Evolutionary conservation across 2,113 vertebrate species (phyloP), one percentile per base, ranked within the genome.

Genomic region (Pristiophorus japonicus): DNA sequence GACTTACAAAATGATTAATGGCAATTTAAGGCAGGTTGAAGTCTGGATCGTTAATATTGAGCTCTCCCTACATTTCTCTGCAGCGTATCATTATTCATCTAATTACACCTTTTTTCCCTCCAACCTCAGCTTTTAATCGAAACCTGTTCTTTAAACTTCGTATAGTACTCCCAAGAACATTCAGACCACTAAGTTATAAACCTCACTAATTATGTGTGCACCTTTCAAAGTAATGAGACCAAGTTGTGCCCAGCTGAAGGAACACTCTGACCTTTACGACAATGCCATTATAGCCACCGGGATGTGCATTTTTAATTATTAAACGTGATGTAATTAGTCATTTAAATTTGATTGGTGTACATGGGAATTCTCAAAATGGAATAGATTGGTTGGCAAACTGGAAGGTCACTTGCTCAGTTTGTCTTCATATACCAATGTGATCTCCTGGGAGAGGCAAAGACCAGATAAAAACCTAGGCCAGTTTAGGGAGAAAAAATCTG

Each of bases 1-100:
- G 34, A 65, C 34, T 92, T 92, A 63, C 38, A 22, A 92, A 92
- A 63, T 92, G 88, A 92, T 92, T 65, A 63, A 92, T 92, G 88
- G n/a, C 59, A 22, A 65, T 92, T 91, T 92, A 63, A 92, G 34
- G 14, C 16, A 91, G 62, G 59, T 92, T 92, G 88, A 92, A 92
- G 34, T 38, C 88, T 92, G 59, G 22, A 92, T 92, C 88, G 20
- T 65, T 92, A 63, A 63, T 92, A 65, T 92, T 92, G 88, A 92
- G 88, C 34, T 63, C 16, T 92, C 18, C 88, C 59, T 63, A 65
- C 59, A 92, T 63, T 92, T 38, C 34, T 38, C 34, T 7, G 59
- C 88, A 42, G 59, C 18, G 20, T 92, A 30, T 14, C 55, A 92
- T 92, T 92, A 92, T 63, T 63, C 88, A 92, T 63, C 30, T 92